Percentiles rank a stretch among this genome's conserved stretches.
Conservation (phyloP, 2,888 invertebrate species). For the Acanthosepion esculentum region DNA sequence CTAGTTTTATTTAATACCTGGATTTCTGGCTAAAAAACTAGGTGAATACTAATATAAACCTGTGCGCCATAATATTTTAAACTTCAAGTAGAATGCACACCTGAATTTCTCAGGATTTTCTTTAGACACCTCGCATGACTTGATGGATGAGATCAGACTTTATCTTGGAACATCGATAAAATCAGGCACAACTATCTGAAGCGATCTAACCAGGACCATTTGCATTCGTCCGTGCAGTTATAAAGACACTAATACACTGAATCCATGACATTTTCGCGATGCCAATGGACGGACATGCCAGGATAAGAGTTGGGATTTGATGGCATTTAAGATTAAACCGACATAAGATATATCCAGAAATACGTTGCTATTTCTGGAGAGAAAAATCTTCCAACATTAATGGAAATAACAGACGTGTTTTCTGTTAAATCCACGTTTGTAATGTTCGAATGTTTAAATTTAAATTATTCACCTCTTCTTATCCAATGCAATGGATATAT, state of each 20-base stretch:
- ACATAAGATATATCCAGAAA: neutral
- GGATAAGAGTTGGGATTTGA: neutral
- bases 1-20: no score
- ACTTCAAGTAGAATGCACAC: no score
- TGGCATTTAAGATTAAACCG: neutral
- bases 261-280: neutral
- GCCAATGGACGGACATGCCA: neutral
- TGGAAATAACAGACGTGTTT: no score
- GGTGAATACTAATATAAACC: no score
- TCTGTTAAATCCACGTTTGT: no score
- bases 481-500: no score
- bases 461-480: no score
- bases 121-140: neutral
- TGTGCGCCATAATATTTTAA: no score
- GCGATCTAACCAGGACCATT: neutral
- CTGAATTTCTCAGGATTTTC: no score
- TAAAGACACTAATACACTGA: neutral
- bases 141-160: neutral
- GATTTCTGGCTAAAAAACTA: no score
- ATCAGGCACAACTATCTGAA: neutral
- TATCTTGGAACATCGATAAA: neutral
- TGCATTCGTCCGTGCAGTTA: neutral
- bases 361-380: neutral
- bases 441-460: no score
- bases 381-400: neutral